Conservation (phyloP, 2,888 invertebrate genomes). For the Lucinisca nassula region DNA sequence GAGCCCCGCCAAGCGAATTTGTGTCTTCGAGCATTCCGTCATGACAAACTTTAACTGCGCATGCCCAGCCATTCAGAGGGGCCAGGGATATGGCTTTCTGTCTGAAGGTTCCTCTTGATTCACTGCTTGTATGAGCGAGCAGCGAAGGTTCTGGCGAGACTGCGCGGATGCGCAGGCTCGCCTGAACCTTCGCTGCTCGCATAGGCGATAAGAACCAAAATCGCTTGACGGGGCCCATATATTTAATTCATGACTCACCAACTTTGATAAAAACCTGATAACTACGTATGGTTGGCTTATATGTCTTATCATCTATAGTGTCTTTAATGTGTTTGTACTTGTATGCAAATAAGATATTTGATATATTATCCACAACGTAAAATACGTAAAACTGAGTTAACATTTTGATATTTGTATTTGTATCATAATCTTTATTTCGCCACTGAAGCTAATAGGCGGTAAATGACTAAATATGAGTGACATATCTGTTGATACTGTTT, state of each 20-base stretch:
- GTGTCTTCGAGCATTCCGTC: too few species aligned
- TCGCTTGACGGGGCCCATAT: too few species aligned
- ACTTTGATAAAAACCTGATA: background rate
- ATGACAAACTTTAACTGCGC: too few species aligned
- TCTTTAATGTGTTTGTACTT: background rate
- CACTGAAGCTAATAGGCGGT: background rate
- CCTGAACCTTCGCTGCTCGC: too few species aligned
- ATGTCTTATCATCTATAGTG: background rate
- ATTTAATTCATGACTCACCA: background rate
- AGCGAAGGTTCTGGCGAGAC: too few species aligned
- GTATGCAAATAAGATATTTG: conserved; percentile 2
- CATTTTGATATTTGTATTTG: background rate
- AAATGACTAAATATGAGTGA: conserved; percentile 8
- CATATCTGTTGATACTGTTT: conserved; percentile 9
- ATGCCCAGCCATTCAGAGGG: too few species aligned
- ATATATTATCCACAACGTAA: background rate
- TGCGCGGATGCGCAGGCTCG: too few species aligned
- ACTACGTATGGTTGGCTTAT: background rate
- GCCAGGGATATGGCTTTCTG: too few species aligned
- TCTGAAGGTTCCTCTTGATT: too few species aligned
- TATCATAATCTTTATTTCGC: background rate
- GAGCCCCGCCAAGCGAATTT: too few species aligned
- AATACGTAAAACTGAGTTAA: background rate
- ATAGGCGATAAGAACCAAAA: too few species aligned
- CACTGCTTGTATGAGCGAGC: too few species aligned